These are phyloP conservation scores for Pseudomyrmex dendroicus DNA, from an alignment of 1,140 invertebrate species.

Conservation along the genomic window DNA sequence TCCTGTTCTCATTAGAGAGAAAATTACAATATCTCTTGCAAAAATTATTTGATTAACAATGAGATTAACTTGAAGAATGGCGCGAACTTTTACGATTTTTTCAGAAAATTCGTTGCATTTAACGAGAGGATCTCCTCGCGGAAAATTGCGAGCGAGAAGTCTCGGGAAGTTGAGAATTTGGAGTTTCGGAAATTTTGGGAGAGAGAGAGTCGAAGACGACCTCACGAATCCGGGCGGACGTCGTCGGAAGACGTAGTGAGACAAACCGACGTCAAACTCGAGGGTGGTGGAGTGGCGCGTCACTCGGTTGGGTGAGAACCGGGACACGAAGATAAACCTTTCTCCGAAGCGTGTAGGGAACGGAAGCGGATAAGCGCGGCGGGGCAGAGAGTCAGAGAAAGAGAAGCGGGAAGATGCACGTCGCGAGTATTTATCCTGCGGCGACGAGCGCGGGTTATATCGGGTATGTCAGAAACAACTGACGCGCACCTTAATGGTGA, in stretches of 20 bases:
- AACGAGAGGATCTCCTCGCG: no score
- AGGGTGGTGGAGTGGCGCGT: no score
- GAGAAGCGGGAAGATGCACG: constrained; percentile 36
- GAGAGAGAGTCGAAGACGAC: constrained; percentile 37
- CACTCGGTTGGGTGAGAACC: background rate
- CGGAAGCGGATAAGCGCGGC: constrained; percentile 51
- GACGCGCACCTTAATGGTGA: constrained; percentile 34
- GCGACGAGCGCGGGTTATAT: constrained; percentile 61
- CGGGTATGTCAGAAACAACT: constrained; percentile 47
- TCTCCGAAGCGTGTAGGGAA: constrained; percentile 15
- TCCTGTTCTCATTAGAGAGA: background rate
- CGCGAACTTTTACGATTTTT: no score
- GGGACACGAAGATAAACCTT: constrained; percentile 45
- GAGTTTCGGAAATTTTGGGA: constrained; percentile 24
- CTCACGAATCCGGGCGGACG: constrained; percentile 22
- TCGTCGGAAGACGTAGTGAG: constrained; percentile 62
- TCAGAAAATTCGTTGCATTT: no score
- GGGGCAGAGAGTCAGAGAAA: constrained; percentile 32
- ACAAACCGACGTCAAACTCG: constrained; percentile 65
- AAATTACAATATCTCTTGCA: background rate
- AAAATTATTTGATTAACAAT: no score
- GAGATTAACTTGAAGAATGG: no score
- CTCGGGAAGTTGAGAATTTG: constrained; percentile 3
- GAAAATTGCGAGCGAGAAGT: background rate
- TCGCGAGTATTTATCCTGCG: constrained; percentile 70